These are phyloP conservation scores for Orchesellides sinensis DNA, from an alignment of 2,888 invertebrate genomes.

Conservation along the genomic window DNA sequence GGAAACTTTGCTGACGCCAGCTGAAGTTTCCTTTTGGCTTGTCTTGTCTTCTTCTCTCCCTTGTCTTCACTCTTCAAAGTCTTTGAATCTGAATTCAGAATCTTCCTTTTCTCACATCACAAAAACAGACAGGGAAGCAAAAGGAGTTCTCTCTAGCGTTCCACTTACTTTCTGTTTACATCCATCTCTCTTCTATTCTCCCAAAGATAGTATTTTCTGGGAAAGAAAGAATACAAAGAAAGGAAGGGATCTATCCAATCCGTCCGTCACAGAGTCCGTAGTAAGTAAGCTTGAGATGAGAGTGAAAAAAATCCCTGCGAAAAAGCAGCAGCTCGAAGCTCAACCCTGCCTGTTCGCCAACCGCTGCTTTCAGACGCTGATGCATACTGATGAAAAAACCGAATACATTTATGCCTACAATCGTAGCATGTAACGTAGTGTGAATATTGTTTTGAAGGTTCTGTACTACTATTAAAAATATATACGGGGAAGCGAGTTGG, in stretches of 20 bases:
- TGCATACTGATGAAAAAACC: slow-evolving; percentile 57
- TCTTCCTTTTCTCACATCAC: slow-evolving; percentile 40
- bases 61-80: slow-evolving; percentile 63
- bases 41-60: slow-evolving; percentile 49
- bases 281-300: slow-evolving; percentile 39
- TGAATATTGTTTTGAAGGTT: too few species aligned
- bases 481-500: neutral
- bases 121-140: slow-evolving; percentile 22
- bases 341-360: slow-evolving; percentile 51
- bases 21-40: slow-evolving; percentile 61
- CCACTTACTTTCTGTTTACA: neutral
- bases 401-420: too few species aligned
- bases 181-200: slow-evolving; percentile 15
- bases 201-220: slow-evolving; percentile 30
- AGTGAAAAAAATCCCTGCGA: slow-evolving; percentile 54
- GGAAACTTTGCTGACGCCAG: slow-evolving; percentile 66
- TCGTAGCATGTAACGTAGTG: too few species aligned
- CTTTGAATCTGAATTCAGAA: slow-evolving; percentile 61
- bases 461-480: too few species aligned
- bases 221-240: slow-evolving; percentile 27
- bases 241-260: slow-evolving; percentile 56
- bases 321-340: slow-evolving; percentile 42
- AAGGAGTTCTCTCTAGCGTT: neutral
- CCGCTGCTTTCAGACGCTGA: slow-evolving; percentile 55
- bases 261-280: slow-evolving; percentile 45